Base-by-base conservation (phyloP, 2,113 vertebrate species). In the Fulica atra region DNA sequence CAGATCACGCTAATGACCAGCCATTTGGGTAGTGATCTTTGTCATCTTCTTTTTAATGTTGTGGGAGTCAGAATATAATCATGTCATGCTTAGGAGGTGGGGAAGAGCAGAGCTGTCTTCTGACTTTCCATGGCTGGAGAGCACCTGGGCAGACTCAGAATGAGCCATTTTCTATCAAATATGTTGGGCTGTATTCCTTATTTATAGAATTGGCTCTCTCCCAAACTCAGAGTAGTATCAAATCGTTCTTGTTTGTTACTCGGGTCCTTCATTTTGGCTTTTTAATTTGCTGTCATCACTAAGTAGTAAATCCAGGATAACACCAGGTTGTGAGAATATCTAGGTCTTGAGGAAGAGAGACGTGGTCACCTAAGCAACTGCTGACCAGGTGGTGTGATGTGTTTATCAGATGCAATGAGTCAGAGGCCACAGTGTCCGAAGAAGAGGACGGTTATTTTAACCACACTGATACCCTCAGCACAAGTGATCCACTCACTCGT, bases 201-300 rank as follows among this genome's bases (percentile, higher is more conserved):
- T 50, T 91, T 91, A 46, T 8, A 88, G 31, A 59, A 68, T 7
- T 80, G n/a, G 63, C 44, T 92, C 16, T 69, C 65, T 87, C 60
- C 35, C 17, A 73, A 59, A 66, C 29, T 82, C 92, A 48, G 87
- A 80, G 54, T 13, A 46, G 8, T 50, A 81, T 40, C 17, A 73
- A 81, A 81, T 40, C 0, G 0, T 63, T 77, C 24, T 44, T 88
- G 46, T 78, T 84, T 78, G 54, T 64, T 38, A 80, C 18, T 72
- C 25, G 16, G n/a, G 56, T 87, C 50, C 65, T 91, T 79, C 29
- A 28, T 53, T 78, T 89, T 77, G 44, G 33, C 53, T 88, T 89
- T 76, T 53, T 85, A 76, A 66, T 38, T 36, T 1, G 0, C 44
- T 70, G n/a, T 38, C 40, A 63, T 11, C 35, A 68, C 23, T 38